Percentiles rank a stretch among this genome's conserved stretches.
phyloP scores from a whole-genome alignment of 2,888 invertebrate genomes.

The Timema cristinae region DNA sequence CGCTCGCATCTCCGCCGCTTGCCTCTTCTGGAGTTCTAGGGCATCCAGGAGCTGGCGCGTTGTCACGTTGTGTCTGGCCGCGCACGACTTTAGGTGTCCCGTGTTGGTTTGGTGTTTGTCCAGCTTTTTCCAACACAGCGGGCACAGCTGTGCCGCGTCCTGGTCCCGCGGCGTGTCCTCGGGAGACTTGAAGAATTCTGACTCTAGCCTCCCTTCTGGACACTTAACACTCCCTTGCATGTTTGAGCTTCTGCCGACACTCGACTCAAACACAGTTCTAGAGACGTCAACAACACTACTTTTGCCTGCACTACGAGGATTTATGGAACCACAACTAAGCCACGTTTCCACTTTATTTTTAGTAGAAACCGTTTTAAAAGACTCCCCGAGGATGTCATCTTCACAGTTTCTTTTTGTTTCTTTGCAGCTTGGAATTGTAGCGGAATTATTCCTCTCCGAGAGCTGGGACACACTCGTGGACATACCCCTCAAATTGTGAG shows the following conservation, averaged over 20 bases:
- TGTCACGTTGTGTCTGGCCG: slow-evolving; percentile 42
- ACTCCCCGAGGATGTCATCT: no score
- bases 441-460: no score
- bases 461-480: no score
- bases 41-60: slow-evolving; percentile 43
- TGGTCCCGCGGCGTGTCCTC: not conserved
- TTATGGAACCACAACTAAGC: not conserved
- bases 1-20: slow-evolving; percentile 43
- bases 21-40: slow-evolving; percentile 44
- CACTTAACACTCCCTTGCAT: not conserved
- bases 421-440: no score
- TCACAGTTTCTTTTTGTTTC: no score
- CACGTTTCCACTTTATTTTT: slow-evolving; percentile 1
- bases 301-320: no score
- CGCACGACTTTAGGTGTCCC: slow-evolving; percentile 45
- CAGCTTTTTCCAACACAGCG: slow-evolving; percentile 42
- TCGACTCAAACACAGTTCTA: no score
- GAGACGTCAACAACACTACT: no score
- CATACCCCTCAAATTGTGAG: no score
- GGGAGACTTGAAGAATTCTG: not conserved
- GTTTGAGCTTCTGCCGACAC: no score
- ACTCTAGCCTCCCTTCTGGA: not conserved
- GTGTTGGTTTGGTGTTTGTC: slow-evolving; percentile 34
- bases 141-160: slow-evolving; percentile 35
- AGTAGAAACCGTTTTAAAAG: no score